A percentile compares a stretch with the other conserved stretches of the same genome.
Conservation (phyloP, 2,888 invertebrate genomes). For the Tachina grossa region DNA sequence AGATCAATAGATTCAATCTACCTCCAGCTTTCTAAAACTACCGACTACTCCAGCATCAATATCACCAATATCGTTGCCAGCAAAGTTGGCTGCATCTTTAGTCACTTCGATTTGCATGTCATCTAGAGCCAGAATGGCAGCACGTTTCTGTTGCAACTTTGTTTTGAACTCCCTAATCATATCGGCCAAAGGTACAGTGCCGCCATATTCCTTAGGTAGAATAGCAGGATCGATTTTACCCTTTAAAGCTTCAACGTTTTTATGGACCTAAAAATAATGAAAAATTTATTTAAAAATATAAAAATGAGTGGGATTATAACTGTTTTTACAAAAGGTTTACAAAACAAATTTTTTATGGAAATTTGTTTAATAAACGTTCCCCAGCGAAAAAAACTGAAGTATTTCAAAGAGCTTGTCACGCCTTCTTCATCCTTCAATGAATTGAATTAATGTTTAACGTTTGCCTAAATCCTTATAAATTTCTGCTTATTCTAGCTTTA, state of each 20-base stretch:
- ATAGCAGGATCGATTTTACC: slow-evolving; percentile 89
- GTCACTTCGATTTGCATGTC: slow-evolving; percentile 89
- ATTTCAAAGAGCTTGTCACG: background rate
- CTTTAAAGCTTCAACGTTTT: slow-evolving; percentile 88
- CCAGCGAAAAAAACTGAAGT: background rate
- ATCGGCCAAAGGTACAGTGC: slow-evolving; percentile 90
- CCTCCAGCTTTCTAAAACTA: slow-evolving; percentile 92
- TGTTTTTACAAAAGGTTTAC: too few relatives aligned
- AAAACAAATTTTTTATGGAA: too few relatives aligned
- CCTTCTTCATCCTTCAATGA: too few relatives aligned
- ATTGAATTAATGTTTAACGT: too few relatives aligned
- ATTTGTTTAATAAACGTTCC: too few relatives aligned
- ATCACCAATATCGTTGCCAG: slow-evolving; percentile 86
- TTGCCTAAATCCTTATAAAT: too few relatives aligned
- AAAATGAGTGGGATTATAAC: too few relatives aligned
- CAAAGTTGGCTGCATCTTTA: slow-evolving; percentile 83
- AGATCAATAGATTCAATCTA: slow-evolving; percentile 85
- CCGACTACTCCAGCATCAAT: slow-evolving; percentile 90
- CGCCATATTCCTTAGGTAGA: slow-evolving; percentile 94
- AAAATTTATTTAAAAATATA: background rate
- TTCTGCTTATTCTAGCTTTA: too few relatives aligned
- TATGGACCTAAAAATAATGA: slow-evolving; percentile 86
- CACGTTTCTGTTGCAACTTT: slow-evolving; percentile 86
- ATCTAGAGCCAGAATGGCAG: slow-evolving; percentile 88
- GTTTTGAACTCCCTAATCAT: slow-evolving; percentile 91